These are phyloP conservation scores for Poecilobothrus nobilitatus DNA, from an alignment of 2,888 invertebrate species.

Conservation along the genomic window DNA sequence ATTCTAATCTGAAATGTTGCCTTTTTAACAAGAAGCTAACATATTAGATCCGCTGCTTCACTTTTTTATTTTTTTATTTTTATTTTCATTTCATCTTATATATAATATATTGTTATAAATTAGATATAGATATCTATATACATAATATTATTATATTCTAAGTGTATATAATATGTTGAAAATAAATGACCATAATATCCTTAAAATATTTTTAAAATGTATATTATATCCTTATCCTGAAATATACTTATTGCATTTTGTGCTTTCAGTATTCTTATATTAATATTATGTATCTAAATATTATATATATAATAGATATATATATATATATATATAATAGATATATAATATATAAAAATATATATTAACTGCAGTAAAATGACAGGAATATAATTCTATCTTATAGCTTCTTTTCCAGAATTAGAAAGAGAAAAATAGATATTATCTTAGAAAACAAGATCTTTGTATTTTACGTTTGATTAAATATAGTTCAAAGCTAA, in stretches of 20 bases:
- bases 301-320: too few species aligned
- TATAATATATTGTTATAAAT: background rate
- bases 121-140: too few species aligned
- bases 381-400: background rate
- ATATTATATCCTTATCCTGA: background rate
- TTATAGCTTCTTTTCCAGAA: background rate
- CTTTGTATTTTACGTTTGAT: background rate
- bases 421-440: background rate
- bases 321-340: too few species aligned
- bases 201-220: background rate
- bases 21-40: conserved; percentile 5
- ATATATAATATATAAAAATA: too few species aligned
- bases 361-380: background rate
- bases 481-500: too few species aligned
- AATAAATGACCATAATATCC: conserved; percentile 6
- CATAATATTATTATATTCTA: too few species aligned
- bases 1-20: background rate
- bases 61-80: too few species aligned
- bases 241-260: background rate
- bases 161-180: background rate
- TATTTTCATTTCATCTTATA: background rate
- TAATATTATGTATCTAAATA: too few species aligned
- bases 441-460: background rate
- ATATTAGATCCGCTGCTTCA: background rate
- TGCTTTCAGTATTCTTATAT: too few species aligned